phyloP scores from a whole-genome alignment of 1,140 invertebrate genomes.

The Ceratina calcarata region DNA sequence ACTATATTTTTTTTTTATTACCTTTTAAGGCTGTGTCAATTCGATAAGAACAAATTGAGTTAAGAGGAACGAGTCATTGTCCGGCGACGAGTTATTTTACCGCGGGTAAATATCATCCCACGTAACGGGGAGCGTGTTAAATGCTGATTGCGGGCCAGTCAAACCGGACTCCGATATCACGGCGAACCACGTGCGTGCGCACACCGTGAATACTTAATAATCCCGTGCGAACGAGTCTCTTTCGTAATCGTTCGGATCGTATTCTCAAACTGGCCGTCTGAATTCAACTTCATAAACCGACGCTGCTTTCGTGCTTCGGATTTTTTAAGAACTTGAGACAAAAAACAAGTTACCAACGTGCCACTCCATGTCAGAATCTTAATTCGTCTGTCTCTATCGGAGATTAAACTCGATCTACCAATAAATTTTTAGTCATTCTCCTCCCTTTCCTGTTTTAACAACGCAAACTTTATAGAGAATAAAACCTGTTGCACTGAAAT shows the following conservation, averaged over 20 bases:
- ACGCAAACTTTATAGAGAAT: too few relatives aligned
- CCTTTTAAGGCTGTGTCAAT: too few relatives aligned
- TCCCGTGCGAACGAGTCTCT: conserved; percentile 13
- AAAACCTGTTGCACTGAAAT: too few relatives aligned
- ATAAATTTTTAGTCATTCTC: neutral
- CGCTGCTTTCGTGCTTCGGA: too few relatives aligned
- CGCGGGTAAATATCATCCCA: conserved; percentile 24
- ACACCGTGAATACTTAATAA: conserved; percentile 48
- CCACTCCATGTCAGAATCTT: too few relatives aligned
- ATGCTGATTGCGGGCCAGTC: conserved; percentile 23
- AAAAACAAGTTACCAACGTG: too few relatives aligned
- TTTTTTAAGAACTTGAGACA: too few relatives aligned
- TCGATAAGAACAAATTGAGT: too few relatives aligned
- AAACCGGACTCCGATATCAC: conserved; percentile 10
- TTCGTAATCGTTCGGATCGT: conserved; percentile 10
- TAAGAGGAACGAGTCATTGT: neutral
- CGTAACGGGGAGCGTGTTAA: conserved; percentile 15
- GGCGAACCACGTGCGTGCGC: conserved; percentile 29
- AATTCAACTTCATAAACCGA: neutral
- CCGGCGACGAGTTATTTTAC: neutral
- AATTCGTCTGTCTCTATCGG: neutral
- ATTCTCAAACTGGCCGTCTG: neutral
- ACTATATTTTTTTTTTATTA: too few relatives aligned
- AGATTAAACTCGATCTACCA: neutral
- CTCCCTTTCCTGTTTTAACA: too few relatives aligned